A percentile compares a stretch with the other conserved stretches of the same genome.
These are phyloP conservation scores for Tortrix viridana DNA, from an alignment of 2,888 invertebrate species.

Conservation along the genomic window DNA sequence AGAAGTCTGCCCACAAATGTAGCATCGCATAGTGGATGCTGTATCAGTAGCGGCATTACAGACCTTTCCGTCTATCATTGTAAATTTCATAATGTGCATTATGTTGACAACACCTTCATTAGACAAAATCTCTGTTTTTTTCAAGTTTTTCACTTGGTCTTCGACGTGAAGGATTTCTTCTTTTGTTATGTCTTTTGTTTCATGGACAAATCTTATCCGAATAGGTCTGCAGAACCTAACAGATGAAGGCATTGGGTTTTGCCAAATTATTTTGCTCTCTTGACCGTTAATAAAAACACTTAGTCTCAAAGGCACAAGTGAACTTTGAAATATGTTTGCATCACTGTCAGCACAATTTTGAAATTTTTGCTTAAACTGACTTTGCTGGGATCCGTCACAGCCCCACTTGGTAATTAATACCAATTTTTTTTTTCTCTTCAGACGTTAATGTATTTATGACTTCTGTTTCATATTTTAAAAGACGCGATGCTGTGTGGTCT, in stretches of 20 bases:
- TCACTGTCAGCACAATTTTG: slow-evolving; percentile 40
- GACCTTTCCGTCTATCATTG: slow-evolving; percentile 41
- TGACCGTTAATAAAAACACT: neutral
- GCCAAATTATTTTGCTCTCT: slow-evolving; percentile 42
- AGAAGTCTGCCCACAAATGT: too few relatives aligned
- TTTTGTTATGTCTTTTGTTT: slow-evolving; percentile 19
- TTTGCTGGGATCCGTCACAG: slow-evolving; percentile 47
- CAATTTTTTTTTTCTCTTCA: too few relatives aligned
- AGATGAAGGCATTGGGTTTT: slow-evolving; percentile 42
- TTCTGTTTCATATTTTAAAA: too few relatives aligned
- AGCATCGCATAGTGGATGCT: too few relatives aligned
- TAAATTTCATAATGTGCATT: neutral
- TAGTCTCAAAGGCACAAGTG: slow-evolving; percentile 24
- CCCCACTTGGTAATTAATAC: too few relatives aligned
- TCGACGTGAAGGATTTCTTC: neutral
- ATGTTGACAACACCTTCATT: too few relatives aligned
- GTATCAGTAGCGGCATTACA: too few relatives aligned
- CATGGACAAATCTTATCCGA: slow-evolving; percentile 16
- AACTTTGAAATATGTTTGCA: slow-evolving; percentile 48
- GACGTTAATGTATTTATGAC: too few relatives aligned
- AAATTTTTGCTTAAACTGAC: slow-evolving; percentile 47
- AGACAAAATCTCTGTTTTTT: neutral
- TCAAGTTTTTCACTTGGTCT: slow-evolving; percentile 4
- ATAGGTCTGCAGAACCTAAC: slow-evolving; percentile 20
- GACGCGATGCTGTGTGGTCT: too few relatives aligned